phyloP scores from a whole-genome alignment of 2,113 vertebrate species.

The Centropus bengalensis region DNA sequence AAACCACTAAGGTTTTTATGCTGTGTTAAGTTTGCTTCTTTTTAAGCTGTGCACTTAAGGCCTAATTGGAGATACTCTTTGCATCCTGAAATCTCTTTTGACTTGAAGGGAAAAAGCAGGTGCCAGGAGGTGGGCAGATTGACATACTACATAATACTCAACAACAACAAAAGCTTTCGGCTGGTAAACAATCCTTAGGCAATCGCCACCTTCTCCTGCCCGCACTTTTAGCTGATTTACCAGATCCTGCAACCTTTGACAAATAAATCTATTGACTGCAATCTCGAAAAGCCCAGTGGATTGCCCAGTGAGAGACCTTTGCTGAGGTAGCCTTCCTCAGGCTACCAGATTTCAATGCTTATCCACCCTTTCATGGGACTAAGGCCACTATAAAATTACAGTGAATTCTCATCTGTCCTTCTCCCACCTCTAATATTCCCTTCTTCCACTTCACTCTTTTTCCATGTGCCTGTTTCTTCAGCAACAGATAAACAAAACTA shows the following conservation, averaged over 20 bases:
- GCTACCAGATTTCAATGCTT: neutral
- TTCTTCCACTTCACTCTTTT: neutral
- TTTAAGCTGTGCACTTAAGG: constrained; percentile 26
- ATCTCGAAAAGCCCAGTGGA: neutral
- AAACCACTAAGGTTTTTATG: constrained; percentile 6
- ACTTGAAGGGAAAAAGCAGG: neutral
- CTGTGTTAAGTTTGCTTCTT: neutral
- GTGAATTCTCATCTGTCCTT: neutral
- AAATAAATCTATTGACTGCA: neutral
- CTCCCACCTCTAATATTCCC: neutral
- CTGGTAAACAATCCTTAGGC: neutral
- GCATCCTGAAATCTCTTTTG: neutral
- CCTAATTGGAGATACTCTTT: neutral
- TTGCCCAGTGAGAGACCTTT: neutral
- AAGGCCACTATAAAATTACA: neutral
- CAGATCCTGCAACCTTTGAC: neutral
- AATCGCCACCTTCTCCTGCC: neutral
- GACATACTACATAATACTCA: neutral
- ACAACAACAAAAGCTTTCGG: neutral
- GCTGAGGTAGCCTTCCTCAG: neutral
- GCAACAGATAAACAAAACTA: neutral
- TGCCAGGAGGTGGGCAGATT: neutral
- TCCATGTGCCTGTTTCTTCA: neutral
- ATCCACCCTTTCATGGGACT: neutral
- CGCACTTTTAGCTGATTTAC: neutral